Evolutionary conservation across 92 coral and sea anemone genomes (phyloP).

Genomic region (Chrysogorgia sp.): DNA sequence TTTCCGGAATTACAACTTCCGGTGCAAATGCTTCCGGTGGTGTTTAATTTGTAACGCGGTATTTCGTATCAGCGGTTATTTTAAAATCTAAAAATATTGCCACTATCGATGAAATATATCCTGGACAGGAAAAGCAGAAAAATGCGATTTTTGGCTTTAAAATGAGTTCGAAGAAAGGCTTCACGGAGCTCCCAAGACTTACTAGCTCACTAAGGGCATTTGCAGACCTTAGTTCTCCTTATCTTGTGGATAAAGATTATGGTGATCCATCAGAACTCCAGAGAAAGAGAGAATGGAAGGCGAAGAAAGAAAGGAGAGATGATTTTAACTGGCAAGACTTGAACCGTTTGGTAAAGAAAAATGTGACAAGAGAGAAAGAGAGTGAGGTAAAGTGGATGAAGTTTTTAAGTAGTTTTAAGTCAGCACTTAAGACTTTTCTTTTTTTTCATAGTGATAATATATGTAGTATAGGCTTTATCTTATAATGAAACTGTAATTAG

Average conservation of each 20-base stretch:
- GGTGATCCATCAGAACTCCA: conserved; percentile 55
- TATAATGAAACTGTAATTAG: too few species aligned
- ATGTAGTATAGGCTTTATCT: too few species aligned
- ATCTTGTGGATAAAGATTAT: conserved; percentile 16
- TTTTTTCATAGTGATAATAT: not conserved
- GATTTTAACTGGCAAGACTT: conserved; percentile 81
- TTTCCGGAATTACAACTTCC: too few species aligned
- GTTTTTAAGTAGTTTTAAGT: too few species aligned
- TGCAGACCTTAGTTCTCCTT: conserved; percentile 86
- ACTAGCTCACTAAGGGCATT: conserved; percentile 94
- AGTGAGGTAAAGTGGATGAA: not conserved
- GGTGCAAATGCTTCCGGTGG: too few species aligned
- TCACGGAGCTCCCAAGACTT: conserved; percentile 85
- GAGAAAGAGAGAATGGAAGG: conserved; percentile 75
- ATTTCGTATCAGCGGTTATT: not conserved
- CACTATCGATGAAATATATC: too few species aligned
- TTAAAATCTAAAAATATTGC: not conserved
- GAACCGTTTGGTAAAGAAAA: conserved; percentile 57
- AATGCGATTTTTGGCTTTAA: conserved; percentile 36
- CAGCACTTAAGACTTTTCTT: not conserved
- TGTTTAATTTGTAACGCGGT: not conserved
- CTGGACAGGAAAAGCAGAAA: not conserved
- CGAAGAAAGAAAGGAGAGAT: conserved; percentile 67
- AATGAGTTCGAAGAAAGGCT: conserved; percentile 44
- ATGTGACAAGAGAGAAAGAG: conserved; percentile 17